phyloP scores from a whole-genome alignment of 37 sponge, comb jelly and placozoan species.

The Hexactinellida sp. region DNA sequence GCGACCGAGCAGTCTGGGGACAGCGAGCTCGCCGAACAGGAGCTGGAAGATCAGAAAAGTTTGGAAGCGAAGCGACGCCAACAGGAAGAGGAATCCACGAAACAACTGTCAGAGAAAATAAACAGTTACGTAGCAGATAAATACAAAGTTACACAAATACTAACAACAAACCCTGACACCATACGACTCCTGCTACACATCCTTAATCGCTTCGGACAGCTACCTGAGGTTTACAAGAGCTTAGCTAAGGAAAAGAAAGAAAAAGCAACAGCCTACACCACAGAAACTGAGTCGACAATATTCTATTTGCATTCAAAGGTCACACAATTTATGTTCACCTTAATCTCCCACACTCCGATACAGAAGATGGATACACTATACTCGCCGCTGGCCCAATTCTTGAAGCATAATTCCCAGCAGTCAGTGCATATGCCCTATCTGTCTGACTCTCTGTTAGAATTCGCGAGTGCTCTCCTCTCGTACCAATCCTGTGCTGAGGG shows the following conservation, averaged over 20 bases:
- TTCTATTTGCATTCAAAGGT: conserved; percentile 6
- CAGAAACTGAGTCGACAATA: not conserved
- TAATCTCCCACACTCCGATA: not conserved
- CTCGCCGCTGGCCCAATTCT: not conserved
- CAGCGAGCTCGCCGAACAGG: not conserved
- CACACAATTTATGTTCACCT: not conserved
- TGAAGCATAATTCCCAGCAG: not conserved
- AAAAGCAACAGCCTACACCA: conserved; percentile 1
- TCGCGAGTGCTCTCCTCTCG: not conserved
- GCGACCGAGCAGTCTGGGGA: not conserved
- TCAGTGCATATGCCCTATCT: conserved; percentile 16
- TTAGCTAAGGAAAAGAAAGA: not conserved
- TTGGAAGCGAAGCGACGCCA: not conserved
- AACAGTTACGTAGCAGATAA: not conserved
- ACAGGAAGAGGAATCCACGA: not conserved
- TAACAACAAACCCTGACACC: not conserved
- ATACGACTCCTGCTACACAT: not conserved
- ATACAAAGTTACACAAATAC: not conserved
- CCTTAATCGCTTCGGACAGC: not conserved
- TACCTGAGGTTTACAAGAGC: not conserved
- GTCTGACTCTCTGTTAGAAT: not conserved
- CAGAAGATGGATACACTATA: not conserved
- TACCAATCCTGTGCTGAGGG: conserved; percentile 13
- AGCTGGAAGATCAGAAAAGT: not conserved
- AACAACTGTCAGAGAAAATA: not conserved